phyloP scores from a whole-genome alignment of 1,140 invertebrate species.

The Meloidogyne exigua region DNA sequence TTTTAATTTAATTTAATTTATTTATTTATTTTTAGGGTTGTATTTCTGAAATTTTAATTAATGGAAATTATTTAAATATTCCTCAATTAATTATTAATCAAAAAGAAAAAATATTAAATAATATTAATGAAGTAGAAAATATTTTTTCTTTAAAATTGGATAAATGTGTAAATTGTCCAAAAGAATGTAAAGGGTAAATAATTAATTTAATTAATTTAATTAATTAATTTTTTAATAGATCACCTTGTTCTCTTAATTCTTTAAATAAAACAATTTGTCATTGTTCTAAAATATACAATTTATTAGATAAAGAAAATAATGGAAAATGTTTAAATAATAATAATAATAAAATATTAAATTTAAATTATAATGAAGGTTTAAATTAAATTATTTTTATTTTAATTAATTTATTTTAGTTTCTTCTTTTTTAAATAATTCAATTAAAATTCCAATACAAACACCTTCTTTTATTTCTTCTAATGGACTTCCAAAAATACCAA shows the following conservation, averaged over 20 bases:
- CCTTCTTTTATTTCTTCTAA: not conserved
- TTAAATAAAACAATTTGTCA: constrained; percentile 6
- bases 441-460: constrained; percentile 1
- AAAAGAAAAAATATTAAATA: not conserved
- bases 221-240: constrained; percentile 8
- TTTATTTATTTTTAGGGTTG: constrained; percentile 9
- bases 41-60: constrained; percentile 17
- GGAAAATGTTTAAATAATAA: not conserved
- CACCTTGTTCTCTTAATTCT: constrained; percentile 13
- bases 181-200: constrained; percentile 13
- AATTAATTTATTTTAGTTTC: not conserved
- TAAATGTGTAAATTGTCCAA: constrained; percentile 15
- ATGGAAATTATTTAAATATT: constrained; percentile 14
- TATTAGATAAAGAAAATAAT: not conserved
- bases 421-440: not conserved
- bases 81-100: constrained; percentile 9
- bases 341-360: not conserved
- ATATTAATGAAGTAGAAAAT: not conserved
- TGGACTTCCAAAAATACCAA: not conserved
- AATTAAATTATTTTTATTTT: not conserved
- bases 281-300: constrained; percentile 6
- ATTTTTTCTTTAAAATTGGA: constrained; percentile 15
- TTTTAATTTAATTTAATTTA: not conserved
- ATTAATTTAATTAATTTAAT: not conserved
- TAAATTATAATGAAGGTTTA: not conserved